phyloP scores from a whole-genome alignment of 2,113 vertebrate species.

The Lipophrys pholis region DNA sequence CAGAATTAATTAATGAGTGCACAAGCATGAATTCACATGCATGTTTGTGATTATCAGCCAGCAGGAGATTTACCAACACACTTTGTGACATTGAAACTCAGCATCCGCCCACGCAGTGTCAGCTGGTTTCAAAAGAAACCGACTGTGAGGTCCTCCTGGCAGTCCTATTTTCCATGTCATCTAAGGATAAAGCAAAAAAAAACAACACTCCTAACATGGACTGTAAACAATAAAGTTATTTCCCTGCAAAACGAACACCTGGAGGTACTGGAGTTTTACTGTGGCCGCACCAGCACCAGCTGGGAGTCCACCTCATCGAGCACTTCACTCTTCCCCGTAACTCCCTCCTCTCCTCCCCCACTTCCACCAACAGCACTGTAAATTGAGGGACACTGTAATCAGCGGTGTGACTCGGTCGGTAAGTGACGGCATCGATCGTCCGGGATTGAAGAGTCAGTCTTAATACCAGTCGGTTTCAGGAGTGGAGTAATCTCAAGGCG shows the following conservation, averaged over 20 bases:
- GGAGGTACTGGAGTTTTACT: constrained; percentile 19
- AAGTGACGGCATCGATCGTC: constrained; percentile 80
- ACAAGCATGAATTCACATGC: background rate
- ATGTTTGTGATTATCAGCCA: constrained; percentile 33
- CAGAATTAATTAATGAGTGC: background rate
- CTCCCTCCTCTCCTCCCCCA: constrained; percentile 22
- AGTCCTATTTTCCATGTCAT: constrained; percentile 50
- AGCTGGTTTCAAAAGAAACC: constrained; percentile 25
- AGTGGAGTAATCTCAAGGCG: constrained; percentile 49
- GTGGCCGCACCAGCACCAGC: constrained; percentile 15
- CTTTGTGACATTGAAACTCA: constrained; percentile 10
- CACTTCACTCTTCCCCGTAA: constrained; percentile 1
- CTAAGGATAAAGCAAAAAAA: constrained; percentile 37
- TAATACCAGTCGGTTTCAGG: constrained; percentile 67
- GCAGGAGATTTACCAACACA: constrained; percentile 16
- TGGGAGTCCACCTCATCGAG: constrained; percentile 39
- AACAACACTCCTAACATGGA: constrained; percentile 10
- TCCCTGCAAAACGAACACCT: constrained; percentile 16
- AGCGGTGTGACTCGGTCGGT: constrained; percentile 68
- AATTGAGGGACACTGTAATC: constrained; percentile 77
- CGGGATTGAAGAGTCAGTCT: constrained; percentile 82
- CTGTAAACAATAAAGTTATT: constrained; percentile 42
- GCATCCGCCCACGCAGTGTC: constrained; percentile 15
- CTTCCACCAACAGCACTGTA: constrained; percentile 61
- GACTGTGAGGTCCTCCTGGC: constrained; percentile 24